A percentile compares a stretch with the other conserved stretches of the same genome.
phyloP scores from a whole-genome alignment of 2,113 vertebrate genomes.

The Martes martes region DNA sequence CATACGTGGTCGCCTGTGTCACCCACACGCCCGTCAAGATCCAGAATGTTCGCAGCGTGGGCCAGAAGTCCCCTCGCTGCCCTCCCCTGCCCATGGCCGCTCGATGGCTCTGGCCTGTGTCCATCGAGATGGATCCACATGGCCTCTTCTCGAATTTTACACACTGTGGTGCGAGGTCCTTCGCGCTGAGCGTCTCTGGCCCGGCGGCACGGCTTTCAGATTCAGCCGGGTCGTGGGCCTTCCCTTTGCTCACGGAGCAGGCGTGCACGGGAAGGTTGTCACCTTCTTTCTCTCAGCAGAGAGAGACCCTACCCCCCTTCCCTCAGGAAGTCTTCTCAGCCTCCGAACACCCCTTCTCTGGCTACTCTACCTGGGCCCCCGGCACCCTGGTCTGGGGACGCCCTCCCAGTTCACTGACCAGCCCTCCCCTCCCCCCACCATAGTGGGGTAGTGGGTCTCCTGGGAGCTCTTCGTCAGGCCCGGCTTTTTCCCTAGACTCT shows the following conservation, averaged over 20 bases:
- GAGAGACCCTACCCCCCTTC: not conserved
- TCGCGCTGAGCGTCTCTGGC: not conserved
- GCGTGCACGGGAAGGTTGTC: not conserved
- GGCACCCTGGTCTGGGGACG: not conserved
- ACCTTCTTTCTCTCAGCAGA: not conserved
- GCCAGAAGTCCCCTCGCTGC: not conserved
- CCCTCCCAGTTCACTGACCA: not conserved
- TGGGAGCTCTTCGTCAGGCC: not conserved
- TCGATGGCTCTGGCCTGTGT: not conserved
- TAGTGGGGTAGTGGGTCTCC: not conserved
- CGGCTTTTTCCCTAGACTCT: not conserved
- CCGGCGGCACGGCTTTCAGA: not conserved
- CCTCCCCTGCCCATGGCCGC: not conserved
- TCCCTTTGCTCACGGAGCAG: not conserved
- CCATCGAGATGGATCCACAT: fast-evolving
- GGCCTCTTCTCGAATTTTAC: not conserved
- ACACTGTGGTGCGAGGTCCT: not conserved
- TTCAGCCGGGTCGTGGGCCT: not conserved
- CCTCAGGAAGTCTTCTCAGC: not conserved
- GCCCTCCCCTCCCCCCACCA: fast-evolving
- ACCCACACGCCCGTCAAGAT: not conserved
- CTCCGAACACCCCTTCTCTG: not conserved
- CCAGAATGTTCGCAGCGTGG: fast-evolving
- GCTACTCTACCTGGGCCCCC: too few relatives aligned
- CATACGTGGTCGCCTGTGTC: not conserved